Base-by-base conservation (phyloP, 2,797 vertebrate species). In the Gallirallus australis region DNA sequence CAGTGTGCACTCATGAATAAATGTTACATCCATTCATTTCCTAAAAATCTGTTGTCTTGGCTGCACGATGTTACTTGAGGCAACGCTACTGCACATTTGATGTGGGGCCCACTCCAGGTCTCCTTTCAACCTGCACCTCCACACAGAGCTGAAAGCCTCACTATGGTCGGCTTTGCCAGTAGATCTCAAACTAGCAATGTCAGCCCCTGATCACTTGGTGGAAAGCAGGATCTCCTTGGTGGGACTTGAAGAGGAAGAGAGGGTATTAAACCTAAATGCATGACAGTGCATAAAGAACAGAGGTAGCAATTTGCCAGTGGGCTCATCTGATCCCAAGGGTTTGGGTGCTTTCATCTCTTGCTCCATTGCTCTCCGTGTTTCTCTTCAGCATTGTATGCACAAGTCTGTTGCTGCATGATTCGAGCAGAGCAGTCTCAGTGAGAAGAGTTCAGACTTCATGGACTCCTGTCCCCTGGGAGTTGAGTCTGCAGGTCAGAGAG, bases 281-380 rank as follows among this genome's bases (percentile, higher is more conserved):
- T 17, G 42, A 19, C 8, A 31, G n/a, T 5, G 12, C 30, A 6
- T n/a, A 69, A 53, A 65, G 57, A 76, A 19, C 0, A 0, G 16
- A 60, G 47, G 10, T 40, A 72, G 25, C 30, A 21, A 25, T 42
- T 27, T 54, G 42, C 20, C 30, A 64, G 30, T 8, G 42, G 17
- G n/a, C 16, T 86, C 47, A 23, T 12, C 63, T 37, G 63, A 86
- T 66, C 28, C 31, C 24, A 65, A 59, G 42, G 42, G 9, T 45
- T 48, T 45, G 23, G 23, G 12, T 3, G 8, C 57, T 86, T 53
- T 37, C 28, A 5, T 7, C 31, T 71, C 45, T 53, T 60, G 15
- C 45, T 89, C 24, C 35, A 3, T 56, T 30, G 75, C 18, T 48
- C n/a, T 80, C 39, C 73, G 42, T 0, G 1, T 61, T 80, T 60